Evolutionary conservation across 2,888 invertebrate genomes (phyloP), one percentile per base, ranked within the genome.

Genomic region (Hydraecia micacea): DNA sequence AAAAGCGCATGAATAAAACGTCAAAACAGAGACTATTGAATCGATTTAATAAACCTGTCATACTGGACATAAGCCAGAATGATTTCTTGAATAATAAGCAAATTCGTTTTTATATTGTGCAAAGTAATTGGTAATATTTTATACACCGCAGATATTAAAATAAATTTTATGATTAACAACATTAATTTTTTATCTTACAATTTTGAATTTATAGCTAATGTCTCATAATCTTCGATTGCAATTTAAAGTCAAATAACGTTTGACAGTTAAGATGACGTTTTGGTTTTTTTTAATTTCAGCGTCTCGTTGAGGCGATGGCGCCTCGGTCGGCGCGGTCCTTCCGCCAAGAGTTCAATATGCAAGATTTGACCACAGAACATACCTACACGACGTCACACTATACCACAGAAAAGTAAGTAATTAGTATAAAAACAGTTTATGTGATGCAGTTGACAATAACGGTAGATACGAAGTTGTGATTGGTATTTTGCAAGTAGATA

Each of bases 321-420:
- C 98, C 98, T 88, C 97, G 97, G 88, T 98, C 98, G 81, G 97
- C 98, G 89, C 97, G 97, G 89, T 98, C 98, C 80, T 98, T 98
- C 97, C 97, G 98, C 89, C 98, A 98, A 83, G 98, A 98, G 95
- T 98, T 98, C 96, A 98, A 98, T 94, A 97, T 98, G 96, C 97
- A 97, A 87, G 97, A 97, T 93, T 97, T 98, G 94, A 97, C 97
- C 87, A 97, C 97, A 79, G 98, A 98, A 91, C 97, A 97, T 78
- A 98, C 97, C 72, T 97, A 97, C 75, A 97, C 97, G 13, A 97
- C 98, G 9, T 97, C 98, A 21, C 98, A 98, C 88, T 98, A 97
- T 94, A 97, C 96, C 79, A 92, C 96, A 73, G 96, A 97, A 88
- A 97, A 97, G 98, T 98, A 95, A 98, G 98, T 98, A 73, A 39